phyloP scores from a whole-genome alignment of 1,140 invertebrate species.

The Carposina sasakii region DNA sequence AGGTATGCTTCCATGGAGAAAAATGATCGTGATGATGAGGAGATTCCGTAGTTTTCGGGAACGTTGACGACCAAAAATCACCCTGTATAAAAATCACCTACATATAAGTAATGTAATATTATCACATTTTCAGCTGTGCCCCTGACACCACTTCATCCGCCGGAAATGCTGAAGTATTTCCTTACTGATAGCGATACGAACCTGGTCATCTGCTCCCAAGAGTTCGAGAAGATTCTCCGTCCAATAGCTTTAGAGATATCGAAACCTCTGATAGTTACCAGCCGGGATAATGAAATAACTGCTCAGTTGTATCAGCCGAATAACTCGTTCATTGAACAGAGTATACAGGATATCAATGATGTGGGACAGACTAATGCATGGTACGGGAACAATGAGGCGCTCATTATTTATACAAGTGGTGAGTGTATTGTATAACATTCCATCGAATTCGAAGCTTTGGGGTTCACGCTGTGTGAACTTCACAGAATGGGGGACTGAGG shows the following conservation, averaged over 20 bases:
- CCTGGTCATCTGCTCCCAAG: slow-evolving; percentile 80
- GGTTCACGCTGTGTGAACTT: too few relatives aligned
- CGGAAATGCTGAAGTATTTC: slow-evolving; percentile 84
- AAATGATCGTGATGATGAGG: too few relatives aligned
- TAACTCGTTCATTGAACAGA: neutral
- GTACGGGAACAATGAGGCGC: slow-evolving; percentile 79
- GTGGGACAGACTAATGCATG: slow-evolving; percentile 42
- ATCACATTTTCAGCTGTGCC: slow-evolving; percentile 83
- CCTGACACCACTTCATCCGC: slow-evolving; percentile 76
- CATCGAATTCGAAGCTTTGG: too few relatives aligned
- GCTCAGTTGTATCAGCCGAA: slow-evolving; percentile 38
- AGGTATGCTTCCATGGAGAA: too few relatives aligned
- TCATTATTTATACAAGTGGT: slow-evolving; percentile 92
- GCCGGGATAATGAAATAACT: slow-evolving; percentile 44
- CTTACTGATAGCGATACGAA: slow-evolving; percentile 81
- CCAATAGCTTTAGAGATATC: slow-evolving; percentile 74
- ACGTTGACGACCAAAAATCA: too few relatives aligned
- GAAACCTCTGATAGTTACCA: slow-evolving; percentile 71
- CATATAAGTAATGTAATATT: too few relatives aligned
- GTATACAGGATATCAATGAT: slow-evolving; percentile 25
- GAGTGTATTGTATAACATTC: too few relatives aligned
- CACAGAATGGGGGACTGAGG: too few relatives aligned
- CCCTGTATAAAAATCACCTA: too few relatives aligned
- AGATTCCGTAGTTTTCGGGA: too few relatives aligned
- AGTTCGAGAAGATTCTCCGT: slow-evolving; percentile 76